Percentiles rank a stretch among this genome's conserved stretches.
These are phyloP conservation scores for Cyphomyrmex costatus DNA, from an alignment of 1,140 invertebrate genomes.

Conservation along the genomic window DNA sequence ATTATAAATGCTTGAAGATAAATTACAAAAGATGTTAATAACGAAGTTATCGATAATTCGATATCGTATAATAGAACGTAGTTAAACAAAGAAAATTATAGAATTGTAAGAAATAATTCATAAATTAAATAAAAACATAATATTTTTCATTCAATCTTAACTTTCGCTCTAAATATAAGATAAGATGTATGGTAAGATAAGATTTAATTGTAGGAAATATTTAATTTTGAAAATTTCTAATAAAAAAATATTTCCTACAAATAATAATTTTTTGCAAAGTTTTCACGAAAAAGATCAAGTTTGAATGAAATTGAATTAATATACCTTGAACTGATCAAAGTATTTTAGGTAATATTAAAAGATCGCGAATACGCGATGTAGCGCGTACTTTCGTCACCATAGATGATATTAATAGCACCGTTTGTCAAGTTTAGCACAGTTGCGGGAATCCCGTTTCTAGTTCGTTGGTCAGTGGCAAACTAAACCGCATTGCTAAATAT, in stretches of 20 bases:
- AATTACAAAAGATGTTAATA: neutral
- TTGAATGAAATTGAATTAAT: neutral
- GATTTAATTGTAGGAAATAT: neutral
- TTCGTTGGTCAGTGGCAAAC: conserved; percentile 39
- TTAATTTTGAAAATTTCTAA: neutral
- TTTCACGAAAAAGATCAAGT: neutral
- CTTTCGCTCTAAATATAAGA: neutral
- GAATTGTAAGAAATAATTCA: neutral
- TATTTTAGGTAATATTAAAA: conserved; percentile 12
- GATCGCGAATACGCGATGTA: neutral
- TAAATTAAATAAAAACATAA: neutral
- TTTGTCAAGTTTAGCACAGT: conserved; percentile 57
- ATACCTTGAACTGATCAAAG: neutral
- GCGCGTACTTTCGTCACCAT: conserved; percentile 31
- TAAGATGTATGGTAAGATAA: neutral
- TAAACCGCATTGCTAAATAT: conserved; percentile 46
- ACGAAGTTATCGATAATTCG: neutral
- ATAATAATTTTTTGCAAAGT: neutral
- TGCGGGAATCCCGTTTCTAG: conserved; percentile 40
- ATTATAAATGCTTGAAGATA: neutral
- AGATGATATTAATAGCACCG: conserved; percentile 35
- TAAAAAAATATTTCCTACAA: neutral
- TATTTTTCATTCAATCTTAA: conserved; percentile 5
- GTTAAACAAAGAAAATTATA: neutral
- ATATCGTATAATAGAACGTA: neutral